phyloP scores from a whole-genome alignment of 2,797 vertebrate genomes.

The Cichlasoma orientale region DNA sequence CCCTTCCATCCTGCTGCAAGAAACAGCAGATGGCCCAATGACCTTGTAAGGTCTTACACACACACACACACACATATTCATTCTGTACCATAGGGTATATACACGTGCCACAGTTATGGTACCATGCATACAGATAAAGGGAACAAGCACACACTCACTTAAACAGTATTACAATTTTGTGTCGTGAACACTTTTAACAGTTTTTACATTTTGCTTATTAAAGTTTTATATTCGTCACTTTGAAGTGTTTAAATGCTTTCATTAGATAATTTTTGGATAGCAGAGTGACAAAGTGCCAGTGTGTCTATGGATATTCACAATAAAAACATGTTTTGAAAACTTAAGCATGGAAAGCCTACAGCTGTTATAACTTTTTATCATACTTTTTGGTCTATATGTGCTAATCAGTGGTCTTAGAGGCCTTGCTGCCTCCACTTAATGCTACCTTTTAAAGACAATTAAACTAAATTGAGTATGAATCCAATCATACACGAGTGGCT shows the following conservation, averaged over 20 bases:
- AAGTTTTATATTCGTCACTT: not conserved
- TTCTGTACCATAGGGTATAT: not conserved
- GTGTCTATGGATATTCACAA: not conserved
- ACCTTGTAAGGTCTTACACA: slow-evolving; percentile 58
- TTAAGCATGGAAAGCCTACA: not conserved
- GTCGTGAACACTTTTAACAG: not conserved
- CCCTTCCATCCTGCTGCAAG: slow-evolving; percentile 44
- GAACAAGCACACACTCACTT: not conserved
- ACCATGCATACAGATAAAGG: not conserved
- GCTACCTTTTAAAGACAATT: not conserved
- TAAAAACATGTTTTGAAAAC: not conserved
- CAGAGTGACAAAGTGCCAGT: not conserved
- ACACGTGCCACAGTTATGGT: not conserved
- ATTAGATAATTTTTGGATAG: not conserved
- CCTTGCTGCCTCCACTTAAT: not conserved
- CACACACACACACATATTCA: not conserved
- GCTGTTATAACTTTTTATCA: not conserved
- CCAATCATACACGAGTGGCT: not conserved
- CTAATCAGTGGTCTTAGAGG: not conserved
- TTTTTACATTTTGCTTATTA: not conserved
- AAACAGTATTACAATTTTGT: not conserved
- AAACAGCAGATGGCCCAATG: slow-evolving; percentile 68
- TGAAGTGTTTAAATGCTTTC: not conserved
- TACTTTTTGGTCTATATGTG: not conserved
- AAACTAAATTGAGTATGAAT: not conserved